phyloP scores from a whole-genome alignment of 2,797 vertebrate genomes.

The Lindbergichthys nudifrons region DNA sequence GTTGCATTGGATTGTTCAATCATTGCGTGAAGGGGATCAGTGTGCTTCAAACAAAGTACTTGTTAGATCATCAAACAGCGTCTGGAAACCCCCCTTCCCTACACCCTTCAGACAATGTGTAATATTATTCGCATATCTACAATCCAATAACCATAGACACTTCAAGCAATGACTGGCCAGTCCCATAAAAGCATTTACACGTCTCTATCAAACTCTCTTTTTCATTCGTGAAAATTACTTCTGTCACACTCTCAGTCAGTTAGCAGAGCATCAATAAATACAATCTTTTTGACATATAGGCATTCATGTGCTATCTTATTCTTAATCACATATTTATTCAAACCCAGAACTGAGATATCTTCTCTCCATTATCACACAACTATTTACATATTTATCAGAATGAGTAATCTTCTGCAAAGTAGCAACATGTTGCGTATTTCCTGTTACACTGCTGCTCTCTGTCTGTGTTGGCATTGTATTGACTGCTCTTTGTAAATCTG shows the following conservation, averaged over 20 bases:
- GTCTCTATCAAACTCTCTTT: no score
- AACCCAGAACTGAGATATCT: background rate
- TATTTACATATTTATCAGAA: slow-evolving; percentile 5
- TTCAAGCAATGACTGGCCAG: background rate
- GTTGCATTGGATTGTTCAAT: background rate
- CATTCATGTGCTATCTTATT: background rate
- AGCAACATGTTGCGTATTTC: background rate
- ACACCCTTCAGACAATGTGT: background rate
- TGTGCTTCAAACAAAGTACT: slow-evolving; percentile 2
- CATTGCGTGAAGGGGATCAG: background rate
- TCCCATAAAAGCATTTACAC: background rate
- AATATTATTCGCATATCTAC: background rate
- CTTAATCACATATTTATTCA: background rate
- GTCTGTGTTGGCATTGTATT: slow-evolving; percentile 3
- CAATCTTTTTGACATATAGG: background rate
- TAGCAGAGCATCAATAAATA: background rate
- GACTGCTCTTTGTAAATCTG: slow-evolving; percentile 22
- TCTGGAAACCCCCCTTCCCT: background rate
- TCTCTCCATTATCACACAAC: background rate
- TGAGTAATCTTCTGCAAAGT: background rate
- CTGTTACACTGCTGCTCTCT: slow-evolving; percentile 6
- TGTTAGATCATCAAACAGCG: background rate
- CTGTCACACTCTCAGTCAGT: background rate
- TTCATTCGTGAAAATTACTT: background rate
- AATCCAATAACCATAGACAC: background rate